Base-by-base conservation (phyloP, 2,888 invertebrate genomes). In the Metalampra italica region DNA sequence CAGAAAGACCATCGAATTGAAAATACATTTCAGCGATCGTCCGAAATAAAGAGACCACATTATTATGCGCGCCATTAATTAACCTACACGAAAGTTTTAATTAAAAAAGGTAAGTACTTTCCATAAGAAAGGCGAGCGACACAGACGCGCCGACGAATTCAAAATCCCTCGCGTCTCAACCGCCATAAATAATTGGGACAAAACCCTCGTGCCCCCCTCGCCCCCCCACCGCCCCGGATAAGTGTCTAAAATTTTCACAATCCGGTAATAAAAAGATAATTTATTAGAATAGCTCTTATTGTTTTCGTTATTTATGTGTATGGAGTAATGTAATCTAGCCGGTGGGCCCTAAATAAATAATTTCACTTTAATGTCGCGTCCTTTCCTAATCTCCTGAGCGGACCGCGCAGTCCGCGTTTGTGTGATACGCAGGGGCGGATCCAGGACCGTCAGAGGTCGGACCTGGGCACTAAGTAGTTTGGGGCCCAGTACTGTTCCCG, bases 201-300 rank as follows among this genome's bases (percentile, higher is more conserved):
- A 88, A 86, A 84, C 78, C 82, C 36, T 8, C 9, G 30, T 72
- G 71, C 73, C 71, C 73, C 68, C 61, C 65, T 55, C 63, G 63
- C 68, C 62, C 62, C 64, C 68, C 62, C 69, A 57, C 55, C 62
- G 64, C 68, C 79, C 80, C 78, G 87, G 87, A 87, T 88, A 88
- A 89, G 88, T 88, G 88, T 89, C 88, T 85, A 85, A 89, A 88
- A 89, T 89, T 89, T 89, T 89, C 88, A 89, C 89, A 89, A 89
- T 88, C 88, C 88, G 81, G 89, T 86, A 90, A 88, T 89, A 89
- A 89, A 89, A 90, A 89, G 88, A 88, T 89, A 89, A 90, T 89
- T 89, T 90, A 88, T 88, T 86, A 88, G 84, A 87, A 89, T 88
- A 86, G 85, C 88, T 87, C 86, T 89, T 89, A 90, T 88, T 90